Evolutionary conservation across 92 coral and sea anemone species (phyloP), one percentile per base, ranked within the genome.

Genomic region (Paramuricea clavata): DNA sequence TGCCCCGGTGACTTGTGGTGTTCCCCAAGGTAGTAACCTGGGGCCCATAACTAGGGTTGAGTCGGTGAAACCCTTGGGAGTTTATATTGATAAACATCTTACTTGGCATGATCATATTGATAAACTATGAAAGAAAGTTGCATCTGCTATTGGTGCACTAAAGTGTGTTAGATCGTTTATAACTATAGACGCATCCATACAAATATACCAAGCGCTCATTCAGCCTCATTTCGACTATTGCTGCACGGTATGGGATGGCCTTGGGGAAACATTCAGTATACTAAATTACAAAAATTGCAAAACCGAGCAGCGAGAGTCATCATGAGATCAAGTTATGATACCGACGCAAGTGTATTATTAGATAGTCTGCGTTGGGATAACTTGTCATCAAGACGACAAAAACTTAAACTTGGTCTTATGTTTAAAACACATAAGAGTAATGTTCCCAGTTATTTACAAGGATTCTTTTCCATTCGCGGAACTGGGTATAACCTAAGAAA

Each of bases 141-240:
- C 52, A 5, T 81, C 85, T 11, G 85, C 79, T 27, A 23, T 81
- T n/a, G 85, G 85, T 15, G 85, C 85, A 3, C 39, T 81, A 50
- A 81, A 81, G 41, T 22, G 85, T 22, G 26, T 81, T 31, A 81
- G 77, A 81, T 35, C 78, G 3, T 81, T 0, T 31, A 81, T 61
- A 49, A 19, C 62, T 19, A 30, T 27, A 13, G 3, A 39, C 0
- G 50, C 77, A 36, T 36, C 79, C 33, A n/a, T 30, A 16, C 62
- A 77, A 30, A 49, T 73, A 15, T 73, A 47, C 52, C 28, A 72
- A 2, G 49, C 82, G 1, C 34, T 73, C 16, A 50, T 73, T 32
- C 81, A 69, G n/a, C 80, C 87, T 34, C 79, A 83, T 30, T 83
- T 83, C 59, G 87, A 83, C 62, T 54, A 54, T 54, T 54, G 62